Base-by-base conservation (phyloP, 2,888 invertebrate species). In the Diarsia dahlii region DNA sequence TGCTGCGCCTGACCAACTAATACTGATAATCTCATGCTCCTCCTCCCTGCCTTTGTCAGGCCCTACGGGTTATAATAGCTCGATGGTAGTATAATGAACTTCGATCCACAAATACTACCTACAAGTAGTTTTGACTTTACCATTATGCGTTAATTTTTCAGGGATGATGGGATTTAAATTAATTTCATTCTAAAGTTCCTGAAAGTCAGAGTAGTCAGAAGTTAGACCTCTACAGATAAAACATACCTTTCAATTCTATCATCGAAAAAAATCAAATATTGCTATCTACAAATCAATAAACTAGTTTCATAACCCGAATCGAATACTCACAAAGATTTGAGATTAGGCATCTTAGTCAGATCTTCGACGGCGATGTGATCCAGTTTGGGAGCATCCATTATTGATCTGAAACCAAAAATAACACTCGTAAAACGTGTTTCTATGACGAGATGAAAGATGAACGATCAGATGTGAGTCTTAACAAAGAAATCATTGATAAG, bases 271-370 rank as follows among this genome's bases (percentile, higher is more conserved):
- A 13, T 34, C n/a, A 0, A 62, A 46, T 39, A 74, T 48, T n/a
- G 4, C 20, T 6, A 63, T 45, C 45, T 45, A 62, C 48, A 48
- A 70, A 39, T 83, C 62, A 70, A 78, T 80, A 69, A 62, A 69
- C 15, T 23, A 20, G 3, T 45, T 78, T 71, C 23, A 85, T 54
- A n/a, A 10, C 2, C 48, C 13, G 4, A 74, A 60, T 63, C 39
- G n/a, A 34, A 62, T 68, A 97, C 97, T 97, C 92, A 97, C 97
- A 97, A 95, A 75, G 97, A 97, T 93, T 97, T 97, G 77, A 97
- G 95, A 92, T 96, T 96, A 76, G 97, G 96, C 93, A 97, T 97
- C 89, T 97, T 95, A 48, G 95, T 94, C 90, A 97, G 97, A 89
- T 97, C 97, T 87, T 97, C 97, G 58, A 97, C 96, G 71, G 95